Percentiles rank a stretch among this genome's conserved stretches.
Conservation (phyloP, 2,113 vertebrate species). For the Ptyas mucosa region DNA sequence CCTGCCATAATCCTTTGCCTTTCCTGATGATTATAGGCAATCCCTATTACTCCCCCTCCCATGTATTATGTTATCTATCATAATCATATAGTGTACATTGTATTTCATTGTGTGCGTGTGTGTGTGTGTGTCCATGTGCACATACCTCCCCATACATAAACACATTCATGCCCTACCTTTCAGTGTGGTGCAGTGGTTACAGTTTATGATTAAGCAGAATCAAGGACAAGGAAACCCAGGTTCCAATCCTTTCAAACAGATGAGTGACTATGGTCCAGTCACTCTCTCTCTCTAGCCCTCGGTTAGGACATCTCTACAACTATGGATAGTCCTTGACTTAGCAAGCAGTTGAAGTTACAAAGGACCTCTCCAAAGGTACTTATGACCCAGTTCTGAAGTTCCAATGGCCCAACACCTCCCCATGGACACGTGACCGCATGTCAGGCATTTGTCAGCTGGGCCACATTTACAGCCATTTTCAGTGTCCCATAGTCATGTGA, state of each 20-base stretch:
- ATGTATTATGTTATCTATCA: not conserved
- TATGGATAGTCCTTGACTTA: too few species aligned
- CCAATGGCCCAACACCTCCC: not conserved
- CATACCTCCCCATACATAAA: not conserved
- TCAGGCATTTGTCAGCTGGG: not conserved
- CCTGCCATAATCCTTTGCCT: not conserved
- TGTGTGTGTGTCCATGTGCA: not conserved
- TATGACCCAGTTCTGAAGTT: not conserved
- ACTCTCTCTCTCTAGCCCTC: not conserved
- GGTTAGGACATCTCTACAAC: not conserved
- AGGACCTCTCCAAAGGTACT: not conserved
- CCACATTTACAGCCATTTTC: not conserved
- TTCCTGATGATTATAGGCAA: not conserved
- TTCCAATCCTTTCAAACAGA: not conserved
- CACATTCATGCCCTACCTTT: not conserved
- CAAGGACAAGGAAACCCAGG: not conserved
- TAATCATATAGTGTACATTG: not conserved
- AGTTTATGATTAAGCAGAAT: not conserved
- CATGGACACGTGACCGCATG: not conserved
- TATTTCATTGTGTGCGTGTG: not conserved
- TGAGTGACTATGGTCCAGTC: not conserved
- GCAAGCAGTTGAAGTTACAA: too few species aligned
- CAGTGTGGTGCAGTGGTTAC: not conserved
- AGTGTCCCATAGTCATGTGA: not conserved
- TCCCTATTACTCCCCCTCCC: not conserved